Evolutionary conservation across 2,888 invertebrate species (phyloP), one percentile per base, ranked within the genome.

Genomic region (Chelonus formosanus): DNA sequence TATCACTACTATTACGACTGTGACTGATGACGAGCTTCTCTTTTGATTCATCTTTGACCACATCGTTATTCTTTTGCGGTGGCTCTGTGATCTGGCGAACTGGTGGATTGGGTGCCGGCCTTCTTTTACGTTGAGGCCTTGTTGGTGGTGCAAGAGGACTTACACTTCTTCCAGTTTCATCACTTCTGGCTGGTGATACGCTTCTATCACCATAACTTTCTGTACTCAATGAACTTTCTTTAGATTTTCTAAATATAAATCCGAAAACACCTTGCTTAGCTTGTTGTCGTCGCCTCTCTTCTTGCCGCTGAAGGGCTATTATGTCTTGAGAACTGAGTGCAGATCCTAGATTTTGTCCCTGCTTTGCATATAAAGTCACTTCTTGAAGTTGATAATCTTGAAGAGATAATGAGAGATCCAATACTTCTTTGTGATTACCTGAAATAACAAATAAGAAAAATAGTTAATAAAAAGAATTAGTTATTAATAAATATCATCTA

Each of bases 1-100:
- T 91, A 79, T 91, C 91, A 70, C 91, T 91, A 81, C 90, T 90
- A 77, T 90, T 90, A 70, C 91, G 85, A 50, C 90, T 91, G 85
- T 91, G 91, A 75, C 87, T 88, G 68, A 89, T 88, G 50, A 88
- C 83, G 75, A 89, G 76, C 78, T 85, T 82, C n/a, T 80, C 80
- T 53, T 80, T 81, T 40, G 74, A 52, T 67, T 70, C 75, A 71
- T 67, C 70, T 68, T 82, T 80, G 58, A 63, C 60, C 31, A 64
- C 68, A 40, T 52, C 65, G 63, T 70, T 75, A 60, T 67, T 67
- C 10, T 69, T 65, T 3, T 67, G 70, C 56, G 57, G 57, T 4
- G 31, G 65, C 45, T 44, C 54, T 59, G 63, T 55, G 56, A 60
- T 67, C 44, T 57, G 71, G 53, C 58, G 69, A 5, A 74, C 69